Conservation (phyloP, 2,113 vertebrate species). For the Cettia cetti region DNA sequence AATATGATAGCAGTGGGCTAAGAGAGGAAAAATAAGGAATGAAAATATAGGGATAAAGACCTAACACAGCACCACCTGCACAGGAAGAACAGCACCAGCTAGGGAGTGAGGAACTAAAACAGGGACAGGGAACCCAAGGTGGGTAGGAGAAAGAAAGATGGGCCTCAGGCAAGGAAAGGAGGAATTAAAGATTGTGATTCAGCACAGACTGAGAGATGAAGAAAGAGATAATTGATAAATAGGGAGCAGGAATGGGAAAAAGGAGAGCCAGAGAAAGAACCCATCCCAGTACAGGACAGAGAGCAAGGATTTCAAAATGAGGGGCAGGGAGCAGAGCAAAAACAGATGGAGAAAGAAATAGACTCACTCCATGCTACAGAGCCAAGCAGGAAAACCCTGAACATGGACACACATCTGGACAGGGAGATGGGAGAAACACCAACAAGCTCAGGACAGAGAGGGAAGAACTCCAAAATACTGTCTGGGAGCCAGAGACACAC, state of each 20-base stretch:
- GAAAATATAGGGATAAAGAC: background rate
- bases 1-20: background rate
- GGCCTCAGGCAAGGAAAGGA: background rate
- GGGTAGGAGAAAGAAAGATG: background rate
- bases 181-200: background rate
- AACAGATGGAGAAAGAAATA: background rate
- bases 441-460: background rate
- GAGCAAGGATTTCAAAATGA: background rate
- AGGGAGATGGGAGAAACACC: background rate
- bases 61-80: background rate
- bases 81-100: background rate
- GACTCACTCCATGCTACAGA: background rate
- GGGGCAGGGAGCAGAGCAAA: background rate
- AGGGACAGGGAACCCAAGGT: background rate
- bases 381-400: background rate
- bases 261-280: background rate
- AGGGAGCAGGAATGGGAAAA: background rate
- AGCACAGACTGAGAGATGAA: background rate
- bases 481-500: background rate
- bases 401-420: rapidly evolving
- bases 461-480: background rate
- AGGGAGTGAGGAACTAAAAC: background rate
- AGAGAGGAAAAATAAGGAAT: background rate
- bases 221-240: background rate
- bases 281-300: background rate